Evolutionary conservation across 2,113 vertebrate species (phyloP), one percentile per base, ranked within the genome.

Genomic region (Myotis brandtii): DNA sequence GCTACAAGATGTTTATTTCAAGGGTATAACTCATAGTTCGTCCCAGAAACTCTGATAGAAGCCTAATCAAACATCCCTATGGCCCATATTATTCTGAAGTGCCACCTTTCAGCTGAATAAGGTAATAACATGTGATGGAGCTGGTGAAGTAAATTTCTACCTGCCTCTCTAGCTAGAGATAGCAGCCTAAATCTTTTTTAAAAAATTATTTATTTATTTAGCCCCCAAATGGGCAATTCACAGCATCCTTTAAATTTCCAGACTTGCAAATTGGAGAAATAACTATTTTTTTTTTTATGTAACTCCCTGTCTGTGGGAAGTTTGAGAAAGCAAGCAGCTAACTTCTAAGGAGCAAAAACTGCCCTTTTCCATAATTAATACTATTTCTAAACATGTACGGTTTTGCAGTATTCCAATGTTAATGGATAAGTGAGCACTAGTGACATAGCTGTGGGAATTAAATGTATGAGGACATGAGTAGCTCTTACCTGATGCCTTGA

Each of bases 31-130:
- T 82, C 30, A 48, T 76, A 52, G 27, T 40, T 34, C 86, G 21
- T 17, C 30, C 23, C 34, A 92, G 27, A 86, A 96, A 85, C 66
- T 95, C 27, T 70, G 87, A 90, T 9, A 89, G 46, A 62, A 85
- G 90, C 67, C 34, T 94, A 77, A 87, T 83, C 75, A 77, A 34
- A 89, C 20, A 89, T 70, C 2, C 3, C 4, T 6, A 46, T 5
- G n/a, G 20, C 7, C 90, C 89, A 67, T 16, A 54, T n/a, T 56
- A 90, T 40, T 96, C 80, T 48, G 43, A 94, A 97, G 81, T 70
- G 86, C 69, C 82, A 96, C 79, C 85, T 97, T 89, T 56, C 79
- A 93, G 93, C 56, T 93, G 40, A 94, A 10, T 10, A 72, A 90
- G 79, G 96, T 56, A 91, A 96, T 64, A 37, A 86, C 83, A 88